Evolutionary conservation across 37 sponge, comb jelly and placozoan species (phyloP), one percentile per base, ranked within the genome.

Genomic region (Geodia barretti): DNA sequence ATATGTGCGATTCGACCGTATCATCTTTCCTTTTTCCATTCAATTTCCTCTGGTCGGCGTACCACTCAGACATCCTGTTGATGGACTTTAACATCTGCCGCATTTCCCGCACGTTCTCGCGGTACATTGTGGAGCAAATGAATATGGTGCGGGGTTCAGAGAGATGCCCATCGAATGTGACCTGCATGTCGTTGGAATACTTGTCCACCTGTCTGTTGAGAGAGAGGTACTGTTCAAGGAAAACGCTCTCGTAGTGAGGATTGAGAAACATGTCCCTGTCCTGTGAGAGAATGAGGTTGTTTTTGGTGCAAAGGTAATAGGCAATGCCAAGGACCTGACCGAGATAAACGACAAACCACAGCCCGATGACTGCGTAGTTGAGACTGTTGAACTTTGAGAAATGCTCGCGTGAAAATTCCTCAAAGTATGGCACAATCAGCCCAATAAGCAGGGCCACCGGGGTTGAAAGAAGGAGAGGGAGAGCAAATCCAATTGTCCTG

Each of bases 41-140:
- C 62, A 54, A 30, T 62, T 47, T 33, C 42, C 78, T 47, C 54
- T 47, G 54, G 54, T 17, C 7, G 14, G 54, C 41, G 47, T 68
- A 41, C 60, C 60, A 21, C 4, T 37, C 32, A 31, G 91, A 87
- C 0, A 94, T 77, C 29, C 82, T 59, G 26, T 72, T 35, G 31
- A 94, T 87, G 39, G 95, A 94, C 17, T 68, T 77, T 67, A 94
- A 75, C 87, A 94, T 76, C 41, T 90, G 91, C 26, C 60, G 76
- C 95, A 89, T 89, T 74, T 94, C 95, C 23, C 66, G 33, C 36
- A 70, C 79, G 20, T 68, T 75, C 40, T 94, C 95, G 1, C 86
- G 84, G 73, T 90, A 94, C 95, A 94, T 94, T 31, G 95, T 94
- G 11, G 95, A 87, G 54, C 95, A 94, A 29, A 94, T 84, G 70